Conservation (phyloP, 1,140 invertebrate species). For the Aphidius ervi region DNA sequence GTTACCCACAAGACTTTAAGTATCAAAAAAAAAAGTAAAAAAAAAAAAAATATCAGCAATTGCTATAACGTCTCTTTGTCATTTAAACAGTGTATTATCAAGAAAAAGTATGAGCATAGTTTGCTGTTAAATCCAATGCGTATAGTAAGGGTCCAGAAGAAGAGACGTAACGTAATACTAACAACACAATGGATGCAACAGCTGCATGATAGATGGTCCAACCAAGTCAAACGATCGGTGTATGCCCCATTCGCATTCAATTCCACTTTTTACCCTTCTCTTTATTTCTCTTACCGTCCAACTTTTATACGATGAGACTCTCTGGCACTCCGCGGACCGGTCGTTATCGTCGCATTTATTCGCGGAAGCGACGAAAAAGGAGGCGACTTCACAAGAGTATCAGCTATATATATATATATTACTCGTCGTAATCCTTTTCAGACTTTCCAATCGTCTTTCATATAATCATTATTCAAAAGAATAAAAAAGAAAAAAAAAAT, state of each 20-base stretch:
- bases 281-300: constrained; percentile 20
- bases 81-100: too few species aligned
- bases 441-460: constrained; percentile 15
- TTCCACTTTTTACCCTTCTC: constrained; percentile 32
- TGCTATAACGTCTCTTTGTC: too few species aligned
- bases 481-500: constrained; percentile 1
- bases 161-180: constrained; percentile 46
- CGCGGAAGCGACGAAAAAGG: constrained; percentile 33
- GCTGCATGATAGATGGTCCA: constrained; percentile 51
- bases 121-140: background rate
- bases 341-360: constrained; percentile 37
- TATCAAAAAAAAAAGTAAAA: too few species aligned
- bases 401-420: constrained; percentile 8
- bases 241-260: constrained; percentile 26
- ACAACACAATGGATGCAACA: constrained; percentile 53
- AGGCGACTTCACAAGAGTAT: constrained; percentile 11
- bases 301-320: constrained; percentile 10
- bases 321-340: constrained; percentile 28
- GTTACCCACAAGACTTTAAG: too few species aligned
- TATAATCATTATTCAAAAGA: constrained; percentile 19
- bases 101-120: too few species aligned
- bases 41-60: too few species aligned
- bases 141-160: constrained; percentile 4
- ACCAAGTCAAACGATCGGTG: constrained; percentile 23
- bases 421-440: constrained; percentile 8